Evolutionary conservation across 2,888 invertebrate species (phyloP), one percentile per base, ranked within the genome.

Genomic region (Ashinkailepas kermadecensis): DNA sequence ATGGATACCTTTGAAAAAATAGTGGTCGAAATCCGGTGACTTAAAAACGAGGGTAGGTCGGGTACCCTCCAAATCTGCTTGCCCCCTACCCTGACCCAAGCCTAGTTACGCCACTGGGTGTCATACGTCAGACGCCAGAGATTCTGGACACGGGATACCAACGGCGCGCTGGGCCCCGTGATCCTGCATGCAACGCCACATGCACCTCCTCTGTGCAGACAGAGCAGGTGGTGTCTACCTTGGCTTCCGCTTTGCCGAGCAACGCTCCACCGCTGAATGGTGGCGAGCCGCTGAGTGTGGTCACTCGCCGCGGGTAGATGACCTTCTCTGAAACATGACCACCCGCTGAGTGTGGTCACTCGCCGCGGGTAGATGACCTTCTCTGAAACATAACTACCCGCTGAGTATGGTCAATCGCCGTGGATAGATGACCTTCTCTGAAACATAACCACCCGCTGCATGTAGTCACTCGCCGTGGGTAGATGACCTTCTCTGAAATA

Each of bases 311-410:
- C 54, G 74, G 74, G 56, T 74, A 74, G 56, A 74, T 74, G 23
- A 74, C 74, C 56, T 74, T 74, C 74, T 74, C 74, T 74, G 74
- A 6, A n/a, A 70, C 39, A 39, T 39, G 4, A 39, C 39, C 39
- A 4, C 39, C 39, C 39, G 39, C 39, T 39, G 39, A 39, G 39
- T 0, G 56, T 56, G 54, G 74, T 74, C 54, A 74, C 54, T 10
- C 74, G 15, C 11, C 74, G 12, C 54, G 74, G 74, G 56, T 74
- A 74, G 56, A 74, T 74, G 23, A 74, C 74, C 56, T 74, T 74
- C 74, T 74, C 74, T 74, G 74, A 6, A n/a, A 70, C 39, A 39
- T 39, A 39, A 39, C 39, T 4, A 4, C 39, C 39, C 39, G 39
- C 39, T 39, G 39, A 39, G 39, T 4, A 39, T 39, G 39, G 39